phyloP scores from a whole-genome alignment of 30 jellyfish, hydroid and myxozoan species.

The Euphysa ruthae region DNA sequence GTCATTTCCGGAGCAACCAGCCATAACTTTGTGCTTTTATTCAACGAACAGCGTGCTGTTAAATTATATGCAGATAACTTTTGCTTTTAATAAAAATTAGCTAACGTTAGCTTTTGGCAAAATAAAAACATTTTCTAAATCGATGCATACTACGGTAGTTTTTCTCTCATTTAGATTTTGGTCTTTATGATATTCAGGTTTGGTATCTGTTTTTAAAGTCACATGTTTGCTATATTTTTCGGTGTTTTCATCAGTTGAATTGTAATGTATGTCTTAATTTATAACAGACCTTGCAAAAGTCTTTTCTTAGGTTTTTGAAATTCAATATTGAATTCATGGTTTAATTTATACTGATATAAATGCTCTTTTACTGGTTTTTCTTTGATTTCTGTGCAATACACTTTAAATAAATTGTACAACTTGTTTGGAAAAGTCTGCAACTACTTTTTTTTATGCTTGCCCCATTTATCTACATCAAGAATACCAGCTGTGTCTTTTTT shows the following conservation, averaged over 20 bases:
- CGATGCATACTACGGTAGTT: conserved; percentile 12
- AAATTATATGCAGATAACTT: not conserved
- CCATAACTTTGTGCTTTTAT: not conserved
- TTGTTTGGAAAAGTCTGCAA: too few species aligned
- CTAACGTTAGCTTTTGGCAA: conserved; percentile 28
- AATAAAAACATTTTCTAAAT: conserved; percentile 16
- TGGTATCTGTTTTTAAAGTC: too few species aligned
- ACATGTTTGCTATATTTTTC: too few species aligned
- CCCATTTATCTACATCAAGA: too few species aligned
- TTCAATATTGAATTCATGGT: not conserved
- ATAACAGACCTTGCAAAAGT: not conserved
- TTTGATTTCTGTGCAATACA: not conserved
- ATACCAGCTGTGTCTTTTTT: too few species aligned
- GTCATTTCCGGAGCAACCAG: not conserved
- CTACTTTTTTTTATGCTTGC: too few species aligned
- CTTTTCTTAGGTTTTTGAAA: conserved; percentile 9
- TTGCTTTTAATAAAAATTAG: not conserved
- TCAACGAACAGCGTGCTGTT: not conserved
- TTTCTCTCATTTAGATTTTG: not conserved
- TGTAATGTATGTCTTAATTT: too few species aligned
- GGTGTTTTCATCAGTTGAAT: too few species aligned
- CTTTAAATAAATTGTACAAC: not conserved
- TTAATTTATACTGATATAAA: not conserved
- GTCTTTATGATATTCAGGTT: not conserved
- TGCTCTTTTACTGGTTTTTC: not conserved